phyloP scores from a whole-genome alignment of 2,888 invertebrate species.

The Ceraclea dissimilis region DNA sequence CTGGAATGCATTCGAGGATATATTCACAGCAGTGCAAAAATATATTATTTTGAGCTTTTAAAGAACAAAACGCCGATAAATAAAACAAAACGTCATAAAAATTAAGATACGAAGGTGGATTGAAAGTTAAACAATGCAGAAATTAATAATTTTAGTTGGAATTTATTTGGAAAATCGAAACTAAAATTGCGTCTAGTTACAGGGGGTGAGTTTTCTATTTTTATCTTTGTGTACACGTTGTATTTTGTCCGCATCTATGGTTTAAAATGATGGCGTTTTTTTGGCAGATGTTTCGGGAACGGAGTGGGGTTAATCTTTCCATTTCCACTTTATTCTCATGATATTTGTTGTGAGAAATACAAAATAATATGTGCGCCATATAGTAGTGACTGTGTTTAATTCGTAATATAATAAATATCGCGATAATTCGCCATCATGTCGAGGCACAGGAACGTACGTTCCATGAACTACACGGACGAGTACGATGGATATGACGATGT shows the following conservation, averaged over 20 bases:
- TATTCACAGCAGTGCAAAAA: too few species aligned
- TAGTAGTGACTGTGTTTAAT: background rate
- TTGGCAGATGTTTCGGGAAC: background rate
- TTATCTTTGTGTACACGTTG: background rate
- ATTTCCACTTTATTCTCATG: background rate
- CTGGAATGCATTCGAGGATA: too few species aligned
- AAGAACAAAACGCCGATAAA: too few species aligned
- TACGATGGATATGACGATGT: slow-evolving; percentile 86
- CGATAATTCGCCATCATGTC: slow-evolving; percentile 61
- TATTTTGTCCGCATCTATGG: background rate
- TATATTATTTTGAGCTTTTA: too few species aligned
- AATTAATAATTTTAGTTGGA: too few species aligned
- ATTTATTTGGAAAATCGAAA: too few species aligned
- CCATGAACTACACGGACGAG: slow-evolving; percentile 81
- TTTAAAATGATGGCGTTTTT: background rate
- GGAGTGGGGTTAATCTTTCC: background rate
- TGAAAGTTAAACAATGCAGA: too few species aligned
- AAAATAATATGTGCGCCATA: background rate
- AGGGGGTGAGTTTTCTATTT: background rate
- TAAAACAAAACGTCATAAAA: too few species aligned
- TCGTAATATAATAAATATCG: background rate
- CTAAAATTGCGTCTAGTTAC: too few species aligned
- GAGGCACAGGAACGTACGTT: slow-evolving; percentile 77
- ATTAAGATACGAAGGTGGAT: too few species aligned
- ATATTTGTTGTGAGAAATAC: slow-evolving; percentile 5